These are phyloP conservation scores for Turnix velox DNA, from an alignment of 2,113 vertebrate genomes.

Conservation along the genomic window DNA sequence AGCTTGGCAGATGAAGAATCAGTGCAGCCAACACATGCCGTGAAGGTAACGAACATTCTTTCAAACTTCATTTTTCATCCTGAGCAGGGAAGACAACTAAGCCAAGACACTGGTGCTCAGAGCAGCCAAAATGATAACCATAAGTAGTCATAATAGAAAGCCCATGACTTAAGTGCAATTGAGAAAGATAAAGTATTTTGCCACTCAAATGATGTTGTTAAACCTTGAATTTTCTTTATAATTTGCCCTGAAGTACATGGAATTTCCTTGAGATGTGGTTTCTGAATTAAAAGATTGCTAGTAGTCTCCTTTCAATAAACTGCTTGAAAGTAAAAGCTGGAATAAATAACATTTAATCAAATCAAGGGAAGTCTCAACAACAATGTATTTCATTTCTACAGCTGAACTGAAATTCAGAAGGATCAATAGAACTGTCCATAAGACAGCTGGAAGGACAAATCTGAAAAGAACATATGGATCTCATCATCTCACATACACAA, in stretches of 20 bases:
- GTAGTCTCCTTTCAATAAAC: slow-evolving; percentile 18
- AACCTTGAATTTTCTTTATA: slow-evolving; percentile 9
- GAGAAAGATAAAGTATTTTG: neutral
- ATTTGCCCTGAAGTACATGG: neutral
- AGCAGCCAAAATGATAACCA: slow-evolving; percentile 69
- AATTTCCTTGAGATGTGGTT: neutral
- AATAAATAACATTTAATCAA: neutral
- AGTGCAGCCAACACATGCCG: slow-evolving; percentile 73
- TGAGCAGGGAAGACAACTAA: slow-evolving; percentile 62
- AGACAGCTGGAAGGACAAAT: neutral
- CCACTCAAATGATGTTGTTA: neutral
- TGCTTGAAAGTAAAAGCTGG: neutral
- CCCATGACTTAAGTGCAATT: slow-evolving; percentile 16
- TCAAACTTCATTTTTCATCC: slow-evolving; percentile 82
- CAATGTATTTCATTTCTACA: neutral
- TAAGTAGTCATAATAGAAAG: slow-evolving; percentile 61
- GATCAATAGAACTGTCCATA: neutral
- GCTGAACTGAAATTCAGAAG: neutral
- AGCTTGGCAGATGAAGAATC: slow-evolving; percentile 81
- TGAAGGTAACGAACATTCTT: slow-evolving; percentile 80
- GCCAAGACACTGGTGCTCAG: slow-evolving; percentile 62
- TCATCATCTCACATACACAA: neutral
- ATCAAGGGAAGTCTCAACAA: neutral
- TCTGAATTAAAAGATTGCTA: slow-evolving; percentile 9
- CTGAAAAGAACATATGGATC: neutral